Base-by-base conservation (phyloP, 1,140 invertebrate species). In the Brachionus sp. region DNA sequence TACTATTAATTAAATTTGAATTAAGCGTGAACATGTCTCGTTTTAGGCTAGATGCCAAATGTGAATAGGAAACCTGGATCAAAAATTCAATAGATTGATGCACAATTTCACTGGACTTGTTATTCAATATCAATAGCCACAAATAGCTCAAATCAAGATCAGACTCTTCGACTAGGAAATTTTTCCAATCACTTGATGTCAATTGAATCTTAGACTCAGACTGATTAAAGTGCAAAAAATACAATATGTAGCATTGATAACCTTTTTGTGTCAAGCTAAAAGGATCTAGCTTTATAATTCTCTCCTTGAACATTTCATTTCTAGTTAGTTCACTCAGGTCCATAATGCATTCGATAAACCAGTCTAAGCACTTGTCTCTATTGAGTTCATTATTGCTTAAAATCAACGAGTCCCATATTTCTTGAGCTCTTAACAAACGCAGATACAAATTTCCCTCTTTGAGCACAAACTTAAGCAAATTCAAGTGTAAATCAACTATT, bases 401-500 rank as follows among this genome's bases (percentile, higher is more conserved):
- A 3, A 90, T 87, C 77, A 91, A 86, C 9, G 88, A 89, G 29
- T 89, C 87, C 91, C 91, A 91, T 62, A 91, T 87, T 82, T 91
- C 90, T 77, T 89, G 87, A 44, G 89, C 90, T 77, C 90, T 85
- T 57, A 86, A 86, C 89, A 90, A 91, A 16, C 88, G 86, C 57
- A 91, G 84, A 86, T 90, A 91, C 5, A 90, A 85, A 68, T 89
- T 88, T 29, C 90, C 90, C 84, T 91, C 90, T 87, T 91, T 89
- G 33, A 91, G 86, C 23, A 90, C 85, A 85, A 91, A 91, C 83
- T 90, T 88, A 29, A 91, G 85, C 84, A 91, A 90, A 62, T 88
- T 88, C 35, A 91, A 85, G 84, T 91, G 91, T n/a, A 86, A 87
- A 50, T 44, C 42, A 84, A 88, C 85, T 86, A 90, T 89, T 85